A percentile compares a stretch with the other conserved stretches of the same genome.
Evolutionary conservation across 2,113 vertebrate species (phyloP).

Genomic region (Neodon shergylaensis): DNA sequence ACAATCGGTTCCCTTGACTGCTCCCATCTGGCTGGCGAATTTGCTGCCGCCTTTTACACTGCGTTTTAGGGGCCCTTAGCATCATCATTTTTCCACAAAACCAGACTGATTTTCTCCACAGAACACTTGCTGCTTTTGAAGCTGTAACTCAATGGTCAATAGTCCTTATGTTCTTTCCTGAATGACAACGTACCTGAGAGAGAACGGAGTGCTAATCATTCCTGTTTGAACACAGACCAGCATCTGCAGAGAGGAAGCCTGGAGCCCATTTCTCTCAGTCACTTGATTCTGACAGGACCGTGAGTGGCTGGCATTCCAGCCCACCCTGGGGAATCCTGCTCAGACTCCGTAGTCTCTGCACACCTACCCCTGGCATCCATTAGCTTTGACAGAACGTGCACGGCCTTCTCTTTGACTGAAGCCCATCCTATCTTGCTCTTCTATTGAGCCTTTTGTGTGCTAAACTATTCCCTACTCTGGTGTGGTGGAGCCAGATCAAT

Average conservation of each 20-base stretch:
- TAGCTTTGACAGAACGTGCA: conserved; percentile 18
- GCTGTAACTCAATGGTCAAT: conserved; percentile 16
- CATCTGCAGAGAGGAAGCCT: conserved; percentile 29
- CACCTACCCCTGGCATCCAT: not conserved
- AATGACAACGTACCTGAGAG: conserved; percentile 1
- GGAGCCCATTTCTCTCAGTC: conserved; percentile 48
- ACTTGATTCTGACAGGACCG: conserved; percentile 58
- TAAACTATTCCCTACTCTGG: conserved; percentile 32
- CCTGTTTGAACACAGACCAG: not conserved
- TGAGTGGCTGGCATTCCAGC: conserved; percentile 53
- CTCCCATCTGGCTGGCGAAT: conserved; percentile 32
- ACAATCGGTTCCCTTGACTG: conserved; percentile 54
- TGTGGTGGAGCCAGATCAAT: conserved; percentile 57
- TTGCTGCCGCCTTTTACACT: not conserved
- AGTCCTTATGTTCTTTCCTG: conserved; percentile 5
- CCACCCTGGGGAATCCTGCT: conserved; percentile 32
- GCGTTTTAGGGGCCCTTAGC: not conserved
- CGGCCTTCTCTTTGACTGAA: conserved; percentile 50
- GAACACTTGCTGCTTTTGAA: conserved; percentile 64
- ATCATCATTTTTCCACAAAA: not conserved
- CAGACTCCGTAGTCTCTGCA: conserved; percentile 22
- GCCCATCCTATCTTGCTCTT: conserved; percentile 44
- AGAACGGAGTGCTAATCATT: not conserved
- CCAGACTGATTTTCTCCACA: conserved; percentile 14
- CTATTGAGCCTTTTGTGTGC: conserved; percentile 5